Base-by-base conservation (phyloP, 2,888 invertebrate genomes). In the Napeogenes sylphis region DNA sequence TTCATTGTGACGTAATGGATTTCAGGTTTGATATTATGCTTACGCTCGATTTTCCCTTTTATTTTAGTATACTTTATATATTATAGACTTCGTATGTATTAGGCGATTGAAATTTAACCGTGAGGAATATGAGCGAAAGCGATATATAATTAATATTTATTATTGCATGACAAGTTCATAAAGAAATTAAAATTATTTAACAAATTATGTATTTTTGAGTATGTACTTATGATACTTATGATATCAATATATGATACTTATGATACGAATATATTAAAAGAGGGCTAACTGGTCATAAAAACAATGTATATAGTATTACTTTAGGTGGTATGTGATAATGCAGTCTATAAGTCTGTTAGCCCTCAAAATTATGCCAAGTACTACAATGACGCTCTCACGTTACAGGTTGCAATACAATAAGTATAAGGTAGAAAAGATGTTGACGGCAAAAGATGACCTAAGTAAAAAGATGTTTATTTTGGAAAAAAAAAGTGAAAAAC, bases 1-100 rank as follows among this genome's bases (percentile, higher is more conserved):
- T 77, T 67, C 64, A 70, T 55, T 84, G 84, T 63, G 74, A 77
- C 46, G 65, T 67, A 33, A 73, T 64, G 62, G 78, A 80, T 21
- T 69, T 80, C 75, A 82, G 82, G 83, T 83, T 77, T 68, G 68
- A 55, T 66, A 62, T 63, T 66, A 62, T 55, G 61, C 55, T 64
- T 61, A 66, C 30, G 59, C 57, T 64, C 45, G 62, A 64, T 58
- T 63, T 57, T 30, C 51, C 21, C 30, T 51, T 46, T 56, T 46
- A 56, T 56, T 56, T 30, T 56, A 35, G 47, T 55, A 10, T 42
- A 42, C 10, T 61, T 61, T 6, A 51, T n/a, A 51, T 21, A 30
- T 51, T 30, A 51, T 30, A 12, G 30, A 12, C 8, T 46, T 33
- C n/a, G n/a, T 57, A 33, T 46, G 57, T 57, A 51, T 57, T 57